Percentiles rank a stretch among this genome's conserved stretches.
Conservation (phyloP, 2,797 vertebrate species). For the Coregonus ussuriensis region DNA sequence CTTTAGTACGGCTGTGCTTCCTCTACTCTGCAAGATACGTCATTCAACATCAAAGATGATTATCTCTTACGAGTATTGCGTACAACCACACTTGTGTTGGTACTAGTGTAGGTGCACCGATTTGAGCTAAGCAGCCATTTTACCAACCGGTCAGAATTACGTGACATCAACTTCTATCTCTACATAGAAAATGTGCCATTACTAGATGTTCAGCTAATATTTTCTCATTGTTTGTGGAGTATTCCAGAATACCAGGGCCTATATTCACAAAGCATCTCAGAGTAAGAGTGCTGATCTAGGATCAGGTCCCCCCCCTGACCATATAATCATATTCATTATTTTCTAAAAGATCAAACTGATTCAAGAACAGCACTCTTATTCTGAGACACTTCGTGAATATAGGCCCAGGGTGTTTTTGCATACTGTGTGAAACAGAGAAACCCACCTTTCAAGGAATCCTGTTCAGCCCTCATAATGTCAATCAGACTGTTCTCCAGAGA, state of each 20-base stretch:
- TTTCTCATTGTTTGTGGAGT: background rate
- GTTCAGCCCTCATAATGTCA: constrained; percentile 99
- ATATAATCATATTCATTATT: background rate
- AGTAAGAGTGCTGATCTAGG: background rate
- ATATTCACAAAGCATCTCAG: background rate
- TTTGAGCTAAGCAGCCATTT: background rate
- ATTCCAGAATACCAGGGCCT: background rate
- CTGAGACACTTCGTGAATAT: background rate
- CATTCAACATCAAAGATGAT: background rate
- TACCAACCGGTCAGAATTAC: background rate
- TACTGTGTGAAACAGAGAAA: constrained; percentile 20
- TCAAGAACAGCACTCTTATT: background rate
- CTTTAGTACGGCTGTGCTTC: background rate
- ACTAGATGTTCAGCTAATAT: background rate
- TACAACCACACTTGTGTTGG: background rate
- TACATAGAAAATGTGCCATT: background rate
- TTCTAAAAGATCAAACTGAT: background rate
- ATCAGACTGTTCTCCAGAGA: constrained; percentile 99
- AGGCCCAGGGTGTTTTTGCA: background rate
- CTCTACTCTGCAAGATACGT: background rate
- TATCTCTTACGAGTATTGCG: background rate
- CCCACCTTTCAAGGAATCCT: constrained; percentile 99
- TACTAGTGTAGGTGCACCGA: background rate
- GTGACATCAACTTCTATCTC: background rate
- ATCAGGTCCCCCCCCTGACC: background rate